Percentiles rank a stretch among this genome's conserved stretches.
These are phyloP conservation scores for Norana najaformis DNA, from an alignment of 2,888 invertebrate species.

Conservation along the genomic window DNA sequence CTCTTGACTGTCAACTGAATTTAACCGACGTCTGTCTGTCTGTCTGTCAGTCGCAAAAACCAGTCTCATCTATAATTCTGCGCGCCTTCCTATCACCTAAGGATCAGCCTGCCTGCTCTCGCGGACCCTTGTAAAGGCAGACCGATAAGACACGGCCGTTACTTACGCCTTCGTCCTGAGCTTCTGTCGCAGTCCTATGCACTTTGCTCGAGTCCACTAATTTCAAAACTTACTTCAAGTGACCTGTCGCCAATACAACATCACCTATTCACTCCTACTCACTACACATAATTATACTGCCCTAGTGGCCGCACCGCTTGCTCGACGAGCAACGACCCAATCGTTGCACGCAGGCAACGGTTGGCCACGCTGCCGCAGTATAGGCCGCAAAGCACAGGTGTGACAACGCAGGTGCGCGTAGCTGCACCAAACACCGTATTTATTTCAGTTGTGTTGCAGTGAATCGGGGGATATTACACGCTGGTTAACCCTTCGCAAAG, in stretches of 20 bases:
- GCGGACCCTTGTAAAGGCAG: background rate
- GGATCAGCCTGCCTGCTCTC: background rate
- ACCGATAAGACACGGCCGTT: background rate
- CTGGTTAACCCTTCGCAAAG: background rate
- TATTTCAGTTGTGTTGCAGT: background rate
- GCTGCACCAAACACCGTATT: background rate
- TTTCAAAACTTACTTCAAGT: background rate
- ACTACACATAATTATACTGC: constrained; percentile 13
- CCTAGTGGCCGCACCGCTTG: background rate
- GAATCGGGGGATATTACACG: background rate
- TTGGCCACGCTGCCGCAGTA: background rate
- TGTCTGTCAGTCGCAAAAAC: no score
- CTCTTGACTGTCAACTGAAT: no score
- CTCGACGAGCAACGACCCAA: background rate
- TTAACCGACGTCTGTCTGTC: no score
- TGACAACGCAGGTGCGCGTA: background rate
- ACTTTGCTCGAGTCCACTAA: background rate
- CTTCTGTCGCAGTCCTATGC: background rate
- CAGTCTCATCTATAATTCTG: no score
- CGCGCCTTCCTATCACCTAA: background rate
- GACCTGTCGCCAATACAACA: background rate
- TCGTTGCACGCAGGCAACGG: no score
- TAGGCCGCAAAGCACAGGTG: background rate
- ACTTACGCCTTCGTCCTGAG: background rate
- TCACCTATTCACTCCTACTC: background rate